A percentile compares a stretch with the other conserved stretches of the same genome.
Conservation (phyloP, 1,140 invertebrate genomes). For the Drosophila ficusphila region DNA sequence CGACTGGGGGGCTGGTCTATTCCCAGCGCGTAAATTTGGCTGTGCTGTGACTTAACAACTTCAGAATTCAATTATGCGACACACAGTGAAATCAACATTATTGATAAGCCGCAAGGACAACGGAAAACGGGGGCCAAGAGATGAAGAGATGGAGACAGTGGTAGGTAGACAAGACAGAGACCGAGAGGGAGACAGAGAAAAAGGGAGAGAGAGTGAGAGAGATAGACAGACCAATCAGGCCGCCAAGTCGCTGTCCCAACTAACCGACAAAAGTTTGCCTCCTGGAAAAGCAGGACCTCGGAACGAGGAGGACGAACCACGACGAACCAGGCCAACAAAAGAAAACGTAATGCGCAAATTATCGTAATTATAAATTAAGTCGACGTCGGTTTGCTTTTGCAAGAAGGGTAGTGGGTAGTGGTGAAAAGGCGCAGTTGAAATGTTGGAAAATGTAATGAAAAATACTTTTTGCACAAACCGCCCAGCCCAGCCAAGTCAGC, state of each 20-base stretch:
- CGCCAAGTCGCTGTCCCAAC: conserved; percentile 26
- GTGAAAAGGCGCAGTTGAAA: conserved; percentile 1
- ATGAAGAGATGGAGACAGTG: not conserved
- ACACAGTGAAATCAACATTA: conserved; percentile 82
- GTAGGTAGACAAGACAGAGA: not conserved
- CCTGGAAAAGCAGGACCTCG: not conserved
- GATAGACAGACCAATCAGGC: conserved; percentile 47
- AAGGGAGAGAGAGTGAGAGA: not conserved
- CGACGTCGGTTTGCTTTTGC: conserved; percentile 61
- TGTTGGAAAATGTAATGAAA: conserved; percentile 72
- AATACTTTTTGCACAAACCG: conserved; percentile 61
- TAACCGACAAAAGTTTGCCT: conserved; percentile 70
- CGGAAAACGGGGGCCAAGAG: conserved; percentile 22
- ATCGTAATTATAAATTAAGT: conserved; percentile 83
- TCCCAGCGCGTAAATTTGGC: conserved; percentile 76
- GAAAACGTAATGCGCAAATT: conserved; percentile 82
- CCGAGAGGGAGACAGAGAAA: not conserved
- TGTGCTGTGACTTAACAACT: conserved; percentile 77
- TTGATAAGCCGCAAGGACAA: conserved; percentile 83
- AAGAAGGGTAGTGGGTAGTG: not conserved
- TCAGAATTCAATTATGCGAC: conserved; percentile 82
- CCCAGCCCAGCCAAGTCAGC: not conserved
- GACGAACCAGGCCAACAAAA: conserved; percentile 63
- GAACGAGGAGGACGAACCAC: not conserved
- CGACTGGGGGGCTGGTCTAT: conserved; percentile 13